Conservation (phyloP, 2,113 vertebrate genomes). For the Petroica traversi region DNA sequence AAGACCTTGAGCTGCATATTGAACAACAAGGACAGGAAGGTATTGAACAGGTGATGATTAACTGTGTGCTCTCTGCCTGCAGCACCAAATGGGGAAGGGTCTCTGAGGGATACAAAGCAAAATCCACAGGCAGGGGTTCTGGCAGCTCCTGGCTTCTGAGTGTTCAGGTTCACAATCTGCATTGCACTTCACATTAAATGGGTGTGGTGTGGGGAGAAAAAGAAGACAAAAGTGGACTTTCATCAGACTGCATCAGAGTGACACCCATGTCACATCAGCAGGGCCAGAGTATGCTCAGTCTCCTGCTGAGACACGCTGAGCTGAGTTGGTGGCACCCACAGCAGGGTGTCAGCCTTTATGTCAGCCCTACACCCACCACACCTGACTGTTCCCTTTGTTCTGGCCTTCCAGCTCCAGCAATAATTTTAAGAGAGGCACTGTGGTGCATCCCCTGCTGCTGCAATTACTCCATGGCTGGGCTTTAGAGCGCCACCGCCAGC, state of each 20-base stretch:
- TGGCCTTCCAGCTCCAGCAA: background rate
- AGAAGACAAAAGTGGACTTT: background rate
- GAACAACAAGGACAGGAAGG: background rate
- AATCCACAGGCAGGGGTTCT: background rate
- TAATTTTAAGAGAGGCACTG: background rate
- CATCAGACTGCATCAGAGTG: background rate
- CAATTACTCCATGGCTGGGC: background rate
- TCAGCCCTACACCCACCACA: background rate
- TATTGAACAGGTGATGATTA: conserved; percentile 9
- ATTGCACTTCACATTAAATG: background rate
- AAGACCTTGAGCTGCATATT: conserved; percentile 11
- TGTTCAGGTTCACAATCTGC: background rate
- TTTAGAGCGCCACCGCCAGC: background rate
- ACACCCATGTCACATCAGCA: background rate
- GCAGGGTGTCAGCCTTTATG: background rate
- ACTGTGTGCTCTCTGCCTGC: background rate
- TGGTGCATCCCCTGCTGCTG: accelerated
- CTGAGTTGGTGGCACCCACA: background rate
- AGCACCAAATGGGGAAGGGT: background rate
- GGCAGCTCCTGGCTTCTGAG: background rate
- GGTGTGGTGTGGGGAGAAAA: background rate
- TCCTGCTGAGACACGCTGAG: background rate
- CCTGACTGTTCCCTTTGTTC: background rate
- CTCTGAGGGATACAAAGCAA: background rate
- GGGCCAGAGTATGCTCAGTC: background rate